These are phyloP conservation scores for Tichodroma muraria DNA, from an alignment of 2,113 vertebrate species.

Conservation along the genomic window DNA sequence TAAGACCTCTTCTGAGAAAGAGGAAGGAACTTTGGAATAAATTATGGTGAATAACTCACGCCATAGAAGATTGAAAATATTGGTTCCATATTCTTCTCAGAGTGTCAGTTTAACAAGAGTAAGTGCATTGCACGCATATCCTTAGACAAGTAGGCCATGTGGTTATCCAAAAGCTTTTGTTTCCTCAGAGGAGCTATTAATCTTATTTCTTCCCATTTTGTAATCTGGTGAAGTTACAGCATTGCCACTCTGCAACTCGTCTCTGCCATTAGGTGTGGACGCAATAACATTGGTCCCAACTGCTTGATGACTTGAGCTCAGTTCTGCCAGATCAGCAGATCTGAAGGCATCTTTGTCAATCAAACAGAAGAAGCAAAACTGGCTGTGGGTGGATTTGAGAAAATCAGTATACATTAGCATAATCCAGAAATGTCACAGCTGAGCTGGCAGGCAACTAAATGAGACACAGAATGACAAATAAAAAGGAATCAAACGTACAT, in stretches of 20 bases:
- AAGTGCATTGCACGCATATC: background rate
- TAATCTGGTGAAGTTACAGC: background rate
- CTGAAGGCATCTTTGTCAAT: background rate
- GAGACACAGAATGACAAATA: background rate
- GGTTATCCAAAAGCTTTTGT: background rate
- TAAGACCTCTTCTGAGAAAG: background rate
- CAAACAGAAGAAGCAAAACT: background rate
- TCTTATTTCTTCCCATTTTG: background rate
- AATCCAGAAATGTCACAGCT: background rate
- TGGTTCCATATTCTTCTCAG: background rate
- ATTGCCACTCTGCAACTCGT: background rate
- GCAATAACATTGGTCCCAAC: background rate
- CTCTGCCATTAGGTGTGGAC: background rate
- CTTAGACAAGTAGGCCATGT: background rate
- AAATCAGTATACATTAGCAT: background rate
- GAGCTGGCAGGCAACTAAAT: background rate
- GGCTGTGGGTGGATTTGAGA: background rate
- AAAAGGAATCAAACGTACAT: background rate
- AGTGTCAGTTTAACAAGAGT: background rate
- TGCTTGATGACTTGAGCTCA: background rate
- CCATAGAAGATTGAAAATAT: background rate
- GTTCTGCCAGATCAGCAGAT: background rate
- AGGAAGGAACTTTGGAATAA: background rate
- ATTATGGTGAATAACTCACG: background rate
- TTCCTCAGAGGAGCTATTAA: background rate